These are phyloP conservation scores for Rhabditoides inermis DNA, from an alignment of 2,888 invertebrate genomes.

Conservation along the genomic window DNA sequence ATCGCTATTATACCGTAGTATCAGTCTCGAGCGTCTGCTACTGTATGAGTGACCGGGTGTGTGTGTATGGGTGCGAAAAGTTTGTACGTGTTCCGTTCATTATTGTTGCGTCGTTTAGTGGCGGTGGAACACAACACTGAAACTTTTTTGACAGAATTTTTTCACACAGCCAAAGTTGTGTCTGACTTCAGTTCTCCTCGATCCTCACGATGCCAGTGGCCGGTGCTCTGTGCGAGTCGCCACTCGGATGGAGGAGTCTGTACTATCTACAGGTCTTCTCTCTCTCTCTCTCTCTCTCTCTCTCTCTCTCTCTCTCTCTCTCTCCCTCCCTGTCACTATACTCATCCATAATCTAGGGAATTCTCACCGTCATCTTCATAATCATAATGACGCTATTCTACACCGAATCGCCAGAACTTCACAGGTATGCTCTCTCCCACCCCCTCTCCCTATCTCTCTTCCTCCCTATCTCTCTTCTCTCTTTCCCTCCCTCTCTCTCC, in stretches of 20 bases:
- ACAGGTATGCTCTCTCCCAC: slow-evolving; percentile 3
- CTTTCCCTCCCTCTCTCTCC: neutral
- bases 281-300: neutral
- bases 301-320: neutral
- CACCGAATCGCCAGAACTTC: slow-evolving; percentile 3
- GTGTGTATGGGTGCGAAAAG: too few species aligned
- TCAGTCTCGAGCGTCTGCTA: too few species aligned
- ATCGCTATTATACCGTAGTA: too few species aligned
- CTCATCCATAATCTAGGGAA: too few species aligned
- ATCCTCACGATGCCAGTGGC: neutral
- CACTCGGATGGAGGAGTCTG: neutral
- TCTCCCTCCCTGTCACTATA: too few species aligned
- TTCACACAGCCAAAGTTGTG: too few species aligned
- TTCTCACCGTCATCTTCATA: slow-evolving; percentile 1
- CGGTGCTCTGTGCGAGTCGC: neutral
- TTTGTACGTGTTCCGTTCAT: too few species aligned
- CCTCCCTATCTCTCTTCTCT: neutral
- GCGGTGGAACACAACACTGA: too few species aligned
- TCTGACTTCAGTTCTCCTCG: neutral
- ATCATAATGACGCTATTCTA: slow-evolving; percentile 3
- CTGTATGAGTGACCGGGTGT: too few species aligned
- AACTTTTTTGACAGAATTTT: too few species aligned
- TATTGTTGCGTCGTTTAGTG: too few species aligned
- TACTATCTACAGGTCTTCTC: too few species aligned
- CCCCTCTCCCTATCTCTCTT: neutral